phyloP scores from a whole-genome alignment of 2,113 vertebrate species.

The Bufo bufo region DNA sequence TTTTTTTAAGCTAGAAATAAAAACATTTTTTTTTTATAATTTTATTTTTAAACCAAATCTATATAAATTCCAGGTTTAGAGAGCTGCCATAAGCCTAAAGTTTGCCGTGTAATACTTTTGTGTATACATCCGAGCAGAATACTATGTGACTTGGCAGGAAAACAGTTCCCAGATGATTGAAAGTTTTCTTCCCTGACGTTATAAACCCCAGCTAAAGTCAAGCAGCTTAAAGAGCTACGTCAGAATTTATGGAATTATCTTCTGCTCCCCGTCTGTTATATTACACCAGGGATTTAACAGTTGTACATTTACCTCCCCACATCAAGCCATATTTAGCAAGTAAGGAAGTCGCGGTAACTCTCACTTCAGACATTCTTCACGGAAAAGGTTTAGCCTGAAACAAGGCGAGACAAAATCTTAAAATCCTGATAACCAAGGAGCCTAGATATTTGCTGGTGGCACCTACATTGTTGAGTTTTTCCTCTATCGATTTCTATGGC shows the following conservation, averaged over 20 bases:
- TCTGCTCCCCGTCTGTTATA: background rate
- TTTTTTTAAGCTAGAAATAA: too few species aligned
- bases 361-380: background rate
- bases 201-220: conserved; percentile 22
- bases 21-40: too few species aligned
- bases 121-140: background rate
- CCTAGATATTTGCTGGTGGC: background rate
- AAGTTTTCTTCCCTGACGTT: background rate
- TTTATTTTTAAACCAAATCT: too few species aligned
- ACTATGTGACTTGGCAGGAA: conserved; percentile 5
- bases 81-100: background rate
- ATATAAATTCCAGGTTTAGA: too few species aligned
- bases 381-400: conserved; percentile 15
- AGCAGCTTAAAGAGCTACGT: background rate
- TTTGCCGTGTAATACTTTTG: conserved; percentile 21
- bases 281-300: conserved; percentile 35
- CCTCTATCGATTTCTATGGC: background rate
- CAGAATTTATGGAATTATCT: conserved; percentile 33
- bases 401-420: background rate
- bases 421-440: background rate
- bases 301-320: background rate
- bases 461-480: background rate
- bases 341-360: background rate
- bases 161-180: conserved; percentile 4
- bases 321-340: conserved; percentile 35